Percentiles rank a stretch among this genome's conserved stretches.
phyloP scores from a whole-genome alignment of 2,113 vertebrate genomes.

The Narcine bancroftii region DNA sequence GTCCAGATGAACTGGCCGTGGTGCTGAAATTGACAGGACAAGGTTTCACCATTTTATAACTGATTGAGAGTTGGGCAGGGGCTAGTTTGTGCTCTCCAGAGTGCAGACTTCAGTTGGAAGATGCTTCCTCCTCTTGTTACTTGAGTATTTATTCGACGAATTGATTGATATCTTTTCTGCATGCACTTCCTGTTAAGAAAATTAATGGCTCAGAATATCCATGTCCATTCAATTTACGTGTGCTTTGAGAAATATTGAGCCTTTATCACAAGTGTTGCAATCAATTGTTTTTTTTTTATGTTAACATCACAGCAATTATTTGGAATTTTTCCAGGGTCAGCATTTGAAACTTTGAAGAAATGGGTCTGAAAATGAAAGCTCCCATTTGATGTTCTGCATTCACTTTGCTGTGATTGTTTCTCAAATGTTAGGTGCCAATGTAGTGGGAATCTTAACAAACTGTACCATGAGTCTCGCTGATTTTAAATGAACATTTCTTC shows the following conservation, averaged over 20 bases:
- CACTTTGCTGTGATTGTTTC: neutral
- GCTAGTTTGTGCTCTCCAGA: neutral
- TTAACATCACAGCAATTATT: neutral
- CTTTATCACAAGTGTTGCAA: constrained; percentile 17
- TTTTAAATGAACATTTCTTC: neutral
- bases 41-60: constrained; percentile 3
- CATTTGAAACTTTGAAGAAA: constrained; percentile 1
- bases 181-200: constrained; percentile 21
- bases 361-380: neutral
- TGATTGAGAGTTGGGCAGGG: too few relatives aligned
- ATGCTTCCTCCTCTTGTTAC: constrained; percentile 27
- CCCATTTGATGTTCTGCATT: constrained; percentile 19
- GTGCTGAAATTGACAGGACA: constrained; percentile 29
- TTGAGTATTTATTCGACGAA: neutral
- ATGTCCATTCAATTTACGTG: constrained; percentile 7
- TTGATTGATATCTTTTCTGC: constrained; percentile 28
- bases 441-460: neutral
- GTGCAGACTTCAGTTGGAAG: neutral
- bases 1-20: constrained; percentile 36
- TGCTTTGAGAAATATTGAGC: constrained; percentile 22
- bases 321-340: neutral
- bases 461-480: neutral
- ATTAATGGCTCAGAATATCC: constrained; percentile 1
- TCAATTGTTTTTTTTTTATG: constrained; percentile 27
- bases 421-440: constrained; percentile 23